Evolutionary conservation across 2,113 vertebrate genomes (phyloP).

Genomic region (Plotosus lineatus): DNA sequence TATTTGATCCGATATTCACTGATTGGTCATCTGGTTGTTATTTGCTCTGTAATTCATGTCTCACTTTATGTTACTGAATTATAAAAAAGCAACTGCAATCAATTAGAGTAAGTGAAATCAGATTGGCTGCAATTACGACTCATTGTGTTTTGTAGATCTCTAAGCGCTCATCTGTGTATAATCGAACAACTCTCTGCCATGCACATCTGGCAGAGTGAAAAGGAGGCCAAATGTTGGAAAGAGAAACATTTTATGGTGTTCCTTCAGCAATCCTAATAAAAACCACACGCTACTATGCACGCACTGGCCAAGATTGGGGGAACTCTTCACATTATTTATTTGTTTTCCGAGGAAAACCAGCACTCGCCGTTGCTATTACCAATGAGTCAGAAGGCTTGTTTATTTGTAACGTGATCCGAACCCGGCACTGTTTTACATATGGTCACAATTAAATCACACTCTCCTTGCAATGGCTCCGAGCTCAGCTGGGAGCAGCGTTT

Average conservation of each 20-base stretch:
- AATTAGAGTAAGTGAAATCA: constrained; percentile 34
- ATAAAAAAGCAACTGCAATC: constrained; percentile 26
- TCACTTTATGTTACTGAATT: constrained; percentile 31
- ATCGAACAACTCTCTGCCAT: constrained; percentile 36
- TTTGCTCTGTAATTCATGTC: constrained; percentile 11
- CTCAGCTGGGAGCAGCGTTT: constrained; percentile 64
- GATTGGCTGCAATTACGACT: constrained; percentile 35
- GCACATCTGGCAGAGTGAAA: constrained; percentile 40
- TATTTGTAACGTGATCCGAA: constrained; percentile 74
- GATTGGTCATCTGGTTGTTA: constrained; percentile 19
- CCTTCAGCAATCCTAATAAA: constrained; percentile 61
- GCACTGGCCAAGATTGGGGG: constrained; percentile 54
- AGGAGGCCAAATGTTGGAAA: constrained; percentile 52
- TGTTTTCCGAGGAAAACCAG: constrained; percentile 72
- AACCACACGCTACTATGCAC: constrained; percentile 60
- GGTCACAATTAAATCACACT: constrained; percentile 69
- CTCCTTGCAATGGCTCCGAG: constrained; percentile 43
- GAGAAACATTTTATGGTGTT: constrained; percentile 59
- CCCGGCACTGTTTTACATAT: constrained; percentile 70
- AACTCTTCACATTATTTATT: constrained; percentile 73
- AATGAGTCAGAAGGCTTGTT: constrained; percentile 75
- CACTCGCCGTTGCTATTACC: constrained; percentile 65
- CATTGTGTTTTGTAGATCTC: constrained; percentile 35
- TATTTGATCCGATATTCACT: neutral
- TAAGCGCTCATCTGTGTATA: constrained; percentile 25